Evolutionary conservation across 2,888 invertebrate species (phyloP).

Genomic region (Drosophila gaucha): DNA sequence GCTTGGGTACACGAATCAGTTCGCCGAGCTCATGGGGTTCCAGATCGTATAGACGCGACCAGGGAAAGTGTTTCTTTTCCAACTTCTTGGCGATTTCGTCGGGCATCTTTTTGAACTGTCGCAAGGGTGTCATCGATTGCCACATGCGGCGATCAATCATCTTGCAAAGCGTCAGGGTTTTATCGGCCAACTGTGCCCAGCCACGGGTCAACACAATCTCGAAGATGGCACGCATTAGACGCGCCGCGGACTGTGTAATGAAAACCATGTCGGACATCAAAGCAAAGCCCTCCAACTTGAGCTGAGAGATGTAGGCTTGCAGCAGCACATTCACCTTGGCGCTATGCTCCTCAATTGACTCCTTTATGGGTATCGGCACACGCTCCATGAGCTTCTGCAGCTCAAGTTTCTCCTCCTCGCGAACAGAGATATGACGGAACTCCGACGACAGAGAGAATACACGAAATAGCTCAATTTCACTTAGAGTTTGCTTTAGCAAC

Average conservation of each 20-base stretch:
- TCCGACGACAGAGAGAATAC: constrained; percentile 99
- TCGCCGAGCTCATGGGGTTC: constrained; percentile 99
- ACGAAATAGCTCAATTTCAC: constrained; percentile 98
- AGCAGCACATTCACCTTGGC: constrained; percentile 98
- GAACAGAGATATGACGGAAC: constrained; percentile 95
- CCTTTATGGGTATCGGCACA: constrained; percentile 99
- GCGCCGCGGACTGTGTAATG: constrained; percentile 98
- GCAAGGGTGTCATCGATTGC: constrained; percentile 99
- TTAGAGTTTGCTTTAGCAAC: constrained; percentile 96
- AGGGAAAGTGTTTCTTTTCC: constrained; percentile 98
- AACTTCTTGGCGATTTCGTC: constrained; percentile 98
- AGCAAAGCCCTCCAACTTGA: constrained; percentile 99
- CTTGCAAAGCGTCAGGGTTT: constrained; percentile 97
- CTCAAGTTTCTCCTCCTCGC: constrained; percentile 98
- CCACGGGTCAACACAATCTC: constrained; percentile 97
- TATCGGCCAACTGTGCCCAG: constrained; percentile 99
- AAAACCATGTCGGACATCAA: constrained; percentile 99
- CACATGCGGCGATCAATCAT: constrained; percentile 99
- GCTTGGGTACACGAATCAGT: constrained; percentile 85
- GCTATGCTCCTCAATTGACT: constrained; percentile 97
- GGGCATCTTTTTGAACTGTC: constrained; percentile 99
- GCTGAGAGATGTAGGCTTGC: constrained; percentile 98
- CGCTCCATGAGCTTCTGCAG: constrained; percentile 95
- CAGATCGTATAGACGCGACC: constrained; percentile 97
- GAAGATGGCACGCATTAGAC: constrained; percentile 97